Conservation (phyloP, 2,888 invertebrate genomes). For the Nezara viridula region DNA sequence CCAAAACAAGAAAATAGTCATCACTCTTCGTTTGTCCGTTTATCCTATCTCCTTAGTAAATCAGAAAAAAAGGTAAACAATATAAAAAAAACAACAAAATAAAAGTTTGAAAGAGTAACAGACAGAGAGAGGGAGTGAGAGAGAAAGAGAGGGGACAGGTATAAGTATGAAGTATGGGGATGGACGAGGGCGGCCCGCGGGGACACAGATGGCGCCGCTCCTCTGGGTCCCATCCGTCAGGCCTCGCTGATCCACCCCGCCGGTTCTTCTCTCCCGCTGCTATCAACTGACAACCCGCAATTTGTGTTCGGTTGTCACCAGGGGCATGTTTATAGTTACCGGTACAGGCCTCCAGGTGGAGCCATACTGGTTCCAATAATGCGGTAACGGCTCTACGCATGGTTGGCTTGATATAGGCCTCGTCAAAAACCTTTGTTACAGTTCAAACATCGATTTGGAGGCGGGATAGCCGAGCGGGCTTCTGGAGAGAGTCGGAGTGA, state of each 20-base stretch:
- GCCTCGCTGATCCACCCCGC: background rate
- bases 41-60: conserved; percentile 13
- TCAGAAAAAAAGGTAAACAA: conserved; percentile 1
- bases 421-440: background rate
- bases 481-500: too few relatives aligned
- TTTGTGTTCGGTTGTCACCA: conserved; percentile 10
- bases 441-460: background rate
- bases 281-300: background rate
- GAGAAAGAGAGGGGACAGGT: background rate
- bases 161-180: conserved; percentile 52
- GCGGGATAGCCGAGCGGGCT: too few relatives aligned
- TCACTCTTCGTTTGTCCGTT: background rate
- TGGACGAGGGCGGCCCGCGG: background rate
- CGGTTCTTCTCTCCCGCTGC: background rate
- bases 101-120: too few relatives aligned
- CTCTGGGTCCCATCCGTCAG: conserved; percentile 38
- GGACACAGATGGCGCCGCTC: background rate
- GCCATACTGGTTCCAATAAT: background rate
- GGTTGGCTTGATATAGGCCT: background rate
- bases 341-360: background rate
- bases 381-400: background rate
- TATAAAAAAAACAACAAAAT: conserved; percentile 8
- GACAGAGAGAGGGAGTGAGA: too few relatives aligned
- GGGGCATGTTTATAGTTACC: background rate
- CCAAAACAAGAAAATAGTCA: background rate